Evolutionary conservation across 2,797 vertebrate species (phyloP).

Genomic region (Eurystomus glaucurus): DNA sequence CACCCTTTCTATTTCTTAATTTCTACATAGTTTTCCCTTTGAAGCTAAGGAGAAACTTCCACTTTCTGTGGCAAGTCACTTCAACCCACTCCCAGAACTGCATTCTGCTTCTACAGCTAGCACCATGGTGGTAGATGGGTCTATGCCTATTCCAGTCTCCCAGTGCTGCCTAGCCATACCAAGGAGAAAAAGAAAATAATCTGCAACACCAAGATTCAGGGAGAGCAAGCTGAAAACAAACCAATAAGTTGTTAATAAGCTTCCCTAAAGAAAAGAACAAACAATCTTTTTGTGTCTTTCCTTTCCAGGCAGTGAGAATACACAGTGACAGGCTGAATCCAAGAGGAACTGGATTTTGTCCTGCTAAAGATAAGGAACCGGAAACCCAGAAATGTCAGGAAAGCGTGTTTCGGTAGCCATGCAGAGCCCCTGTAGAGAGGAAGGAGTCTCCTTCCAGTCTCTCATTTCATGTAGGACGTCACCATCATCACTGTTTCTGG

Average conservation of each 20-base stretch:
- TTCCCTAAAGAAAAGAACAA: not conserved
- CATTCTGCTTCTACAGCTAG: not conserved
- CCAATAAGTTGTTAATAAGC: not conserved
- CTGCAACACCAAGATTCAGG: not conserved
- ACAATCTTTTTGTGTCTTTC: not conserved
- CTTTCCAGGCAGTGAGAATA: not conserved
- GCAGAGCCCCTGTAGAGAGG: not conserved
- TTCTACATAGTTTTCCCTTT: not conserved
- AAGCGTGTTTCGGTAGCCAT: accelerated
- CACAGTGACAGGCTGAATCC: not conserved
- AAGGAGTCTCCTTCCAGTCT: not conserved
- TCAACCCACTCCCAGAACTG: not conserved
- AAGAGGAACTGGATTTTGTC: not conserved
- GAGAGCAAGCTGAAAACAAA: not conserved
- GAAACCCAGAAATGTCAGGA: not conserved
- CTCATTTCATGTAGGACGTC: not conserved
- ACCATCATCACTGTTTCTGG: not conserved
- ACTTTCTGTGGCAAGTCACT: not conserved
- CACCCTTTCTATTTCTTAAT: not conserved
- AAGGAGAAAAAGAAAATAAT: not conserved
- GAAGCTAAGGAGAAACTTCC: not conserved
- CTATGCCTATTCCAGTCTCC: not conserved
- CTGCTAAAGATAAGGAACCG: not conserved
- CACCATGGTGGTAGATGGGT: not conserved
- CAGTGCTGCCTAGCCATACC: not conserved